Evolutionary conservation across 2,797 vertebrate genomes (phyloP), one percentile per base, ranked within the genome.

Genomic region (Acomys russatus): DNA sequence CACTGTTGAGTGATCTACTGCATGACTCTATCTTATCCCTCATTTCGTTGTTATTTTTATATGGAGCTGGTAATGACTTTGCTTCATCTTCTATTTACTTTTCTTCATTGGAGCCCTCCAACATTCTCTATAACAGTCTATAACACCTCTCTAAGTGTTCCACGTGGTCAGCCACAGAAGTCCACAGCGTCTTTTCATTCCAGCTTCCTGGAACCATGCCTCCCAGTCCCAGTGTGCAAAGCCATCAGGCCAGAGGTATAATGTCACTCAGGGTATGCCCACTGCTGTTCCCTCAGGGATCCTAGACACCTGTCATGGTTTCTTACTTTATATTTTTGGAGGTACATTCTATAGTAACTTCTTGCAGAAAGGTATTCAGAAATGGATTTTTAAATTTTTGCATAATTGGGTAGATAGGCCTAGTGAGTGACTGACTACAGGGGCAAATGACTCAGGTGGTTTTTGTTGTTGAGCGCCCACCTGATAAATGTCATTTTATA

Each of bases 41-140:
- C 92, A 30, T 63, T 88, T 70, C 92, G 83, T 86, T 78, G 28
- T 92, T 84, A 17, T 92, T 94, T 80, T 95, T 54, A 18, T 61
- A 33, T 49, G 9, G 51, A 85, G 49, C 70, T 25, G 94, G 49
- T 79, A 64, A 85, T 80, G 88, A 22, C 30, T 54, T 88, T 15
- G 44, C 77, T 90, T 94, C 51, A 28, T 3, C 0, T 23, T 63
- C 33, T 59, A n/a, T 63, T 93, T 91, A 38, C 88, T 63, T 91
- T 92, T 92, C 35, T 77, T 94, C 66, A 11, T 38, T 15, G 51
- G 5, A 76, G 63, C 59, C 66, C 85, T 90, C 76, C 23, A 35
- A 23, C 33, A 80, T 33, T 68, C 35, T 71, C 59, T 49, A 66
- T n/a, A 66, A 76, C 15, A 49, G 44, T 88, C 54, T 71, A 23